Base-by-base conservation (phyloP, 23 tunicate species). In the Diplosoma virens region DNA sequence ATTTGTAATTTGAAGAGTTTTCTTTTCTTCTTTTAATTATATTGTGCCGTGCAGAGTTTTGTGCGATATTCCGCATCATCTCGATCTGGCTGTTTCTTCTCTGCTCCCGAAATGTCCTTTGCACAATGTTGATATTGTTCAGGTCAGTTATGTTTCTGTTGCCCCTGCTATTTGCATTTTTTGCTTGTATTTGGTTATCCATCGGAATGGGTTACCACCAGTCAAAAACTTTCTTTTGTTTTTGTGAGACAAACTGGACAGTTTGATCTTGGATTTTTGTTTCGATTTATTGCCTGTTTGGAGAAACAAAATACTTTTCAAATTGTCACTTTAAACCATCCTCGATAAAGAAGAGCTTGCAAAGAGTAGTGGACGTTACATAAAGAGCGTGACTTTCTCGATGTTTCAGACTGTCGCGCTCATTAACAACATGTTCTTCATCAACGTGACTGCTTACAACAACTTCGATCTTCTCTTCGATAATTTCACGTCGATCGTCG, bases 401-500 rank as follows among this genome's bases (percentile, higher is more conserved):
- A n/a, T n/a, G n/a, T n/a, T 56, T 30, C 25, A 84, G 83, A 59
- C 90, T 6, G 85, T 90, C 18, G 79, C 78, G 14, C 56, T 83
- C 30, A 77, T 75, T 1, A 58, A 81, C 34, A 72, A 79, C 20
- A 26, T 58, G 3, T 34, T 90, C 0, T 59, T 47, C 4, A 41
- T 90, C 31, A 84, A 86, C 35, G 41, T 90, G 33, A 78, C 90
- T 20, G 82, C 69, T n/a, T 90, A 37, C 71, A 90, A 90, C 56
- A 71, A 60, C 7, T 58, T 47, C 32, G 90, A 86, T 25, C 59
- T 54, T 36, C 45, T 67, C 73, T 90, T 90, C 37, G 97, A 90
- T 31, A 90, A 90, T 32, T 90, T 90, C 52, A 55, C 97, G 9
- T 90, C 97, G 11, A 46, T 90, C 24, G 58, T 52, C 26, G 22